phyloP scores from a whole-genome alignment of 2,888 invertebrate genomes.

The Laothoe populi region DNA sequence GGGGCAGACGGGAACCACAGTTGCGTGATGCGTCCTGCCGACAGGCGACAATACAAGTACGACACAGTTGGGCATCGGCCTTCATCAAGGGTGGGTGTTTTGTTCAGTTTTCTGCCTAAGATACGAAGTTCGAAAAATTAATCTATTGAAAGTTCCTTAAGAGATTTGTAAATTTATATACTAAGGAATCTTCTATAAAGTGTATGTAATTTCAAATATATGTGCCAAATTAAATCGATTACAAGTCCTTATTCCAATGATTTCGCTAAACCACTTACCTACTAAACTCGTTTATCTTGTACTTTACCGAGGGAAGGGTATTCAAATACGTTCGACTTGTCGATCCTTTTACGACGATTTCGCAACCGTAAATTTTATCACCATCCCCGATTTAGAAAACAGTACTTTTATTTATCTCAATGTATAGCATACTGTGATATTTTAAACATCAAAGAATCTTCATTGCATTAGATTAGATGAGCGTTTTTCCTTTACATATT shows the following conservation, averaged over 20 bases:
- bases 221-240: neutral
- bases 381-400: conserved; percentile 45
- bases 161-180: too few relatives aligned
- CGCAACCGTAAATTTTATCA: conserved; percentile 60
- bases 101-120: too few relatives aligned
- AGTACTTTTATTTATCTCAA: conserved; percentile 15
- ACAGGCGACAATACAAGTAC: neutral
- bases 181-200: neutral
- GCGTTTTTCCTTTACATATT: neutral
- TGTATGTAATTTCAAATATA: neutral
- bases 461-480: neutral
- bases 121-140: neutral
- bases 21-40: conserved; percentile 42
- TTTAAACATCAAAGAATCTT: neutral
- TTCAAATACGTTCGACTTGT: conserved; percentile 48
- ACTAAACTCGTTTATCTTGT: conserved; percentile 25
- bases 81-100: conserved; percentile 10
- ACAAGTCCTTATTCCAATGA: conserved; percentile 27
- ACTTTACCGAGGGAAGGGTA: conserved; percentile 25
- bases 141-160: neutral
- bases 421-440: neutral
- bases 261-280: conserved; percentile 25
- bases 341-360: conserved; percentile 62
- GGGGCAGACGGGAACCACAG: conserved; percentile 54
- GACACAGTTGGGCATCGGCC: conserved; percentile 6